Conservation (phyloP, 2,797 vertebrate species). For the Bucorvus abyssinicus region DNA sequence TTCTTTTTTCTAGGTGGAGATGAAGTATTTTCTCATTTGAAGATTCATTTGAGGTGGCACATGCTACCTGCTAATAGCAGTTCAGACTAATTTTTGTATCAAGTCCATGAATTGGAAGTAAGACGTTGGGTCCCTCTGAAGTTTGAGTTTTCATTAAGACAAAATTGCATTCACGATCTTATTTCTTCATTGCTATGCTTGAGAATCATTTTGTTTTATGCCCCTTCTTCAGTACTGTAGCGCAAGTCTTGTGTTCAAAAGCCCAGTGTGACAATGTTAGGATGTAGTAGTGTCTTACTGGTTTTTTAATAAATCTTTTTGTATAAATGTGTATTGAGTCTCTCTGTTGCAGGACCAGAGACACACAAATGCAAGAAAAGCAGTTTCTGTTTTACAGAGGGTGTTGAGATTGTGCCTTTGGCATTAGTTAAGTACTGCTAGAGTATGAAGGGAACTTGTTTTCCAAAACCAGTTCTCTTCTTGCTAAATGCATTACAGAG, state of each 20-base stretch:
- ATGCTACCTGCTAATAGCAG: conserved; percentile 82
- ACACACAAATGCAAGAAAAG: background rate
- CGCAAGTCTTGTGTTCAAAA: conserved; percentile 81
- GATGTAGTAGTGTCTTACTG: conserved; percentile 82
- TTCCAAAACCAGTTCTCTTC: background rate
- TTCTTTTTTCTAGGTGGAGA: conserved; percentile 87
- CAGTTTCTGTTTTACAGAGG: background rate
- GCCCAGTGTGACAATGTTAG: conserved; percentile 83
- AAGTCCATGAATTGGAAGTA: conserved; percentile 80
- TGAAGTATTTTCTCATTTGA: conserved; percentile 85
- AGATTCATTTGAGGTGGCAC: conserved; percentile 84
- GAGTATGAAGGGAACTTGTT: background rate
- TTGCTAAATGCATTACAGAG: background rate
- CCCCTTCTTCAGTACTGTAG: conserved; percentile 78
- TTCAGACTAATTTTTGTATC: conserved; percentile 85
- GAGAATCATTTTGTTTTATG: conserved; percentile 77
- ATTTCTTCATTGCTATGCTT: conserved; percentile 83
- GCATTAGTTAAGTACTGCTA: background rate
- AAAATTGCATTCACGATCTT: conserved; percentile 82
- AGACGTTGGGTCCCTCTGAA: conserved; percentile 79
- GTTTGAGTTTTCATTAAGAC: conserved; percentile 80
- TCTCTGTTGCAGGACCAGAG: conserved; percentile 49
- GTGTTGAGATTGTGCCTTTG: background rate
- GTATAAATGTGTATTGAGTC: conserved; percentile 73
- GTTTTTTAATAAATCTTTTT: conserved; percentile 87